phyloP scores from a whole-genome alignment of 2,797 vertebrate genomes.

The Crenuchus spilurus region DNA sequence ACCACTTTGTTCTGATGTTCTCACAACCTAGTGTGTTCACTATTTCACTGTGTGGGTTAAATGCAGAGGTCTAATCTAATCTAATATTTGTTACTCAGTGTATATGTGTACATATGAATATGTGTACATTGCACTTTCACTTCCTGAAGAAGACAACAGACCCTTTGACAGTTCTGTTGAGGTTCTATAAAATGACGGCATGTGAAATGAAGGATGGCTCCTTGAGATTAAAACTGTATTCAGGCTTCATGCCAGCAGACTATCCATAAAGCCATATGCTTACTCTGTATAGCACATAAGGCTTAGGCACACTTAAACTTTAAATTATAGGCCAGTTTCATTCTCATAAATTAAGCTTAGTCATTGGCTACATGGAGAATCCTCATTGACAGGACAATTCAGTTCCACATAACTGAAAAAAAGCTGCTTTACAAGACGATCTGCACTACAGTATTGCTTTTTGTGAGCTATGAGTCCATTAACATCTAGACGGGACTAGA shows the following conservation, averaged over 20 bases:
- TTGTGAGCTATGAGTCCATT: conserved; percentile 34
- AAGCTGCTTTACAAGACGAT: neutral
- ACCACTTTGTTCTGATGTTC: no score
- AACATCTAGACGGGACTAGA: neutral
- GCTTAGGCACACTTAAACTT: neutral
- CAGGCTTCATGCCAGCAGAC: neutral
- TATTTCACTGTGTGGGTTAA: no score
- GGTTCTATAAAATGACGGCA: neutral
- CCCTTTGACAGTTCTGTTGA: neutral
- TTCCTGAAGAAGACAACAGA: conserved; percentile 2
- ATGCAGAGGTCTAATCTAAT: no score
- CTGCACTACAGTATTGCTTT: neutral
- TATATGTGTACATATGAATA: neutral
- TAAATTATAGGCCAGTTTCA: neutral
- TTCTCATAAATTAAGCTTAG: neutral
- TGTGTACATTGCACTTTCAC: neutral
- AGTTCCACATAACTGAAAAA: neutral
- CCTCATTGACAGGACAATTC: neutral
- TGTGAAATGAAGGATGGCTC: neutral
- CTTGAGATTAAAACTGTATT: neutral
- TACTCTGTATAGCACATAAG: neutral
- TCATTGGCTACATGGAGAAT: neutral
- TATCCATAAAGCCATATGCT: neutral
- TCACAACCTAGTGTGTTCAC: no score
- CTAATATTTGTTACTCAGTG: neutral